A percentile compares a stretch with the other conserved stretches of the same genome.
Conservation (phyloP, 2,797 vertebrate species). For the Xerus rutilus region DNA sequence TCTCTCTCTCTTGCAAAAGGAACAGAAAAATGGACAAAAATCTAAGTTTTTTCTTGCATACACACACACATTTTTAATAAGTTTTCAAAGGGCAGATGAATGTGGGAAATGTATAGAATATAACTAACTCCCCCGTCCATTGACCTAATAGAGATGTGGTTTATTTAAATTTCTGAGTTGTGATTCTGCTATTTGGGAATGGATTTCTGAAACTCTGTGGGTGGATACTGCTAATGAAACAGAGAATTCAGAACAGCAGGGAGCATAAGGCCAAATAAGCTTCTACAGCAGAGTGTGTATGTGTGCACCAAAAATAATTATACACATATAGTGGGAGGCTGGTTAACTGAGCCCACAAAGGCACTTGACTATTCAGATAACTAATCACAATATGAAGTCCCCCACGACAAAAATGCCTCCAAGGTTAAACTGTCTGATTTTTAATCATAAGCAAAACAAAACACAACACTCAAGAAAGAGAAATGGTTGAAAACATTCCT, state of each 20-base stretch:
- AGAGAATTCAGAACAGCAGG: slow-evolving; percentile 73
- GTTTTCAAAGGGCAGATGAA: slow-evolving; percentile 52
- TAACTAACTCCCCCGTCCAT: slow-evolving; percentile 72
- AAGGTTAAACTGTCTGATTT: slow-evolving; percentile 68
- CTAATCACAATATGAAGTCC: slow-evolving; percentile 68
- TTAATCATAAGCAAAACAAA: slow-evolving; percentile 66
- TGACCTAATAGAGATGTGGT: slow-evolving; percentile 69
- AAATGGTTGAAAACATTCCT: neutral
- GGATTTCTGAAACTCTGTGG: slow-evolving; percentile 74
- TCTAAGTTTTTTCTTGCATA: slow-evolving; percentile 61
- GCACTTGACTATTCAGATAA: slow-evolving; percentile 65
- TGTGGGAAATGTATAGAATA: slow-evolving; percentile 51
- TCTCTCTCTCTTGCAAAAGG: slow-evolving; percentile 35
- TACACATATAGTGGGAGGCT: slow-evolving; percentile 29
- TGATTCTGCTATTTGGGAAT: slow-evolving; percentile 71
- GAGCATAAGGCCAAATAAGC: slow-evolving; percentile 69
- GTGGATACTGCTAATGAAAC: slow-evolving; percentile 78
- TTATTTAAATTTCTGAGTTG: slow-evolving; percentile 81
- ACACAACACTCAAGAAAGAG: neutral
- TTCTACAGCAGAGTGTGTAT: slow-evolving; percentile 62
- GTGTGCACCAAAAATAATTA: slow-evolving; percentile 70
- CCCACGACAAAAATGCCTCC: slow-evolving; percentile 63
- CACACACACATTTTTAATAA: slow-evolving; percentile 62
- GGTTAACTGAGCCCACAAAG: slow-evolving; percentile 63
- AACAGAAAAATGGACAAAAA: slow-evolving; percentile 54